phyloP scores from a whole-genome alignment of 2,888 invertebrate genomes.

The Aleiodes leptofemur region DNA sequence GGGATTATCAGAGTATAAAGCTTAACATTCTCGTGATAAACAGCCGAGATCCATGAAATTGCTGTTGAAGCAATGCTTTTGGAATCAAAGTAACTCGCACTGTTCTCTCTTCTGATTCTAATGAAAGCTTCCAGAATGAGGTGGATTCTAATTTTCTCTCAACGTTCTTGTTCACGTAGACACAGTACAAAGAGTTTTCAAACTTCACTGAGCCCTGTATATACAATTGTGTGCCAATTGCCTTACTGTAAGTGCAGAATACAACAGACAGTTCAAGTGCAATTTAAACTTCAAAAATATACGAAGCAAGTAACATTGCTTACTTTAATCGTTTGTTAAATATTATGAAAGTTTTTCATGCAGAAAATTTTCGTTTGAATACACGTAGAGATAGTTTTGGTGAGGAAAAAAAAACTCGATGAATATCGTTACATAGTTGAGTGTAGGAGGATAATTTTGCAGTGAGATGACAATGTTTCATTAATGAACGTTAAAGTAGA shows the following conservation, averaged over 20 bases:
- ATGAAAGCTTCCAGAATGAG: conserved; percentile 35
- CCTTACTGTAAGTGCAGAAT: conserved; percentile 78
- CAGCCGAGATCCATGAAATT: background rate
- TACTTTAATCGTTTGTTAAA: background rate
- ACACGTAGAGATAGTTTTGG: background rate
- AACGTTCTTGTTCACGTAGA: conserved; percentile 7
- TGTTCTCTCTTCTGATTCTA: conserved; percentile 19
- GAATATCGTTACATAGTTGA: too few relatives aligned
- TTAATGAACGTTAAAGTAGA: background rate
- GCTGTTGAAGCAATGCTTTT: background rate
- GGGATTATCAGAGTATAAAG: too few relatives aligned
- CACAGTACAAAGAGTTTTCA: conserved; percentile 43
- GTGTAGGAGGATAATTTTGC: background rate
- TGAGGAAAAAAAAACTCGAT: too few relatives aligned
- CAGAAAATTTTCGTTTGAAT: background rate
- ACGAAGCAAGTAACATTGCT: conserved; percentile 75
- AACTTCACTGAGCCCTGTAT: conserved; percentile 27
- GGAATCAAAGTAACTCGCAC: background rate
- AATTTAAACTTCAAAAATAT: conserved; percentile 74
- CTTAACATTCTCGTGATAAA: background rate
- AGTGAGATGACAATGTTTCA: background rate
- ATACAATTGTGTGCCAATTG: conserved; percentile 74
- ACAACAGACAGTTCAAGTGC: conserved; percentile 76
- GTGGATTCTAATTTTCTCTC: conserved; percentile 33
- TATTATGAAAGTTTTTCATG: background rate